Conservation (phyloP, 2,113 vertebrate species). For the Galbula dea region DNA sequence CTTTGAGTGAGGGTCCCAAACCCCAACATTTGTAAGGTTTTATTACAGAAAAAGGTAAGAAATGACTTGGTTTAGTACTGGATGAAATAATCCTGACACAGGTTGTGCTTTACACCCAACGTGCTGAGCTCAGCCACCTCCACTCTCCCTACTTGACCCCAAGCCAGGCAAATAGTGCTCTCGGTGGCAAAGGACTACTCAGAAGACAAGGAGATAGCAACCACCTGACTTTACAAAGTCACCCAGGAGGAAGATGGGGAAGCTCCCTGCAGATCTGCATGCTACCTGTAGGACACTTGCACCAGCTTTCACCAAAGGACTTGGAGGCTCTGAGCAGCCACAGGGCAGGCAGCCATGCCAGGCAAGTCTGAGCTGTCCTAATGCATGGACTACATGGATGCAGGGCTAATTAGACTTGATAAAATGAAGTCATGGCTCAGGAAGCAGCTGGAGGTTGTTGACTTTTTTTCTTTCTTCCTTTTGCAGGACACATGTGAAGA, state of each 20-base stretch:
- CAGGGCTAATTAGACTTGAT: background rate
- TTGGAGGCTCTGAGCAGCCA: background rate
- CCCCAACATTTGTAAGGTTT: background rate
- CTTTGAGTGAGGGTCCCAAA: too few species aligned
- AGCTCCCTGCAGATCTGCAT: background rate
- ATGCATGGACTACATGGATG: background rate
- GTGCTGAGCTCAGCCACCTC: background rate
- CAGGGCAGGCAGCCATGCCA: rapidly evolving
- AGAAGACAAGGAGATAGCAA: background rate
- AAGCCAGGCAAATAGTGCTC: background rate
- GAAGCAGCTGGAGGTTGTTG: background rate
- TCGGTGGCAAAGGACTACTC: background rate
- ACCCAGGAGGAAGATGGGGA: background rate
- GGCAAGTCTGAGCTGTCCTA: background rate
- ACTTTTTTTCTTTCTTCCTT: background rate
- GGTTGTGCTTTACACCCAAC: rapidly evolving
- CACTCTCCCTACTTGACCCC: background rate
- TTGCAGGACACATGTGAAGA: background rate
- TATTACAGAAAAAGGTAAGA: background rate
- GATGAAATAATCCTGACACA: background rate
- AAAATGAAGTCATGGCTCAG: background rate
- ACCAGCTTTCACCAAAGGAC: background rate
- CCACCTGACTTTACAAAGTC: background rate
- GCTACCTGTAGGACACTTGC: background rate
- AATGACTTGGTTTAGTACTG: background rate